These are phyloP conservation scores for Trichogramma dendrolimi DNA, from an alignment of 2,888 invertebrate species.

Conservation along the genomic window DNA sequence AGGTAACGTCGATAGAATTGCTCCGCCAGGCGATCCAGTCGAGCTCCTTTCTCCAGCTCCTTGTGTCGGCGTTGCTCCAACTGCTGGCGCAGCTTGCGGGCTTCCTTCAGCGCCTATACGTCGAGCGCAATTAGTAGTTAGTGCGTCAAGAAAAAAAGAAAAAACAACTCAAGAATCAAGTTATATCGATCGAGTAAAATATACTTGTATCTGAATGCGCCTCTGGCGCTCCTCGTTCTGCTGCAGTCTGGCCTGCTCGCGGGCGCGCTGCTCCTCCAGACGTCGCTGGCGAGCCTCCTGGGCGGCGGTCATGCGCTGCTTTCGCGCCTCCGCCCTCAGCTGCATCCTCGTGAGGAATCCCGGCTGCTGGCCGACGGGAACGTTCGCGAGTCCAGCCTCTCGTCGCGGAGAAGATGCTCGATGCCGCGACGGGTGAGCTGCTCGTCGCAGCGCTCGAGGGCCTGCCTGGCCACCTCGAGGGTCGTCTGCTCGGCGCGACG, in stretches of 20 bases:
- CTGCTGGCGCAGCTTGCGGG: slow-evolving; percentile 39
- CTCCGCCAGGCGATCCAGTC: slow-evolving; percentile 37
- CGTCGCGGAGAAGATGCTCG: slow-evolving; percentile 37
- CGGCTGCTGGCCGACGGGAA: slow-evolving; percentile 50
- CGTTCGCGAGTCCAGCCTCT: slow-evolving; percentile 33
- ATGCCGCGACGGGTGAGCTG: slow-evolving; percentile 39
- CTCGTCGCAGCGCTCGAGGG: slow-evolving; percentile 53
- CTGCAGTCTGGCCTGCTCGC: slow-evolving; percentile 47
- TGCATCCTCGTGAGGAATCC: slow-evolving; percentile 71
- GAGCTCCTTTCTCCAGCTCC: slow-evolving; percentile 37
- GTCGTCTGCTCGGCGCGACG: slow-evolving; percentile 52
- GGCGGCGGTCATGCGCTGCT: slow-evolving; percentile 47
- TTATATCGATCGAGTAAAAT: slow-evolving; percentile 40
- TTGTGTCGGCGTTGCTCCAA: slow-evolving; percentile 36
- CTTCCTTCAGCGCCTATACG: slow-evolving; percentile 40
- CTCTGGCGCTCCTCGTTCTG: slow-evolving; percentile 51
- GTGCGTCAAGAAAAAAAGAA: not conserved
- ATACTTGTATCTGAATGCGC: slow-evolving; percentile 49
- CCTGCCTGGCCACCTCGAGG: slow-evolving; percentile 57
- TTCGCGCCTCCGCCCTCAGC: slow-evolving; percentile 65
- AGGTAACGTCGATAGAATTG: slow-evolving; percentile 41
- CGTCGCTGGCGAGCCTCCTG: slow-evolving; percentile 45
- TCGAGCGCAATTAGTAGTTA: not conserved
- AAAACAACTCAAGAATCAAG: slow-evolving; percentile 3
- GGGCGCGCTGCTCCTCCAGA: slow-evolving; percentile 51